Evolutionary conservation across 2,888 invertebrate species (phyloP), one percentile per base, ranked within the genome.

Genomic region (Ochlodes sylvanus): DNA sequence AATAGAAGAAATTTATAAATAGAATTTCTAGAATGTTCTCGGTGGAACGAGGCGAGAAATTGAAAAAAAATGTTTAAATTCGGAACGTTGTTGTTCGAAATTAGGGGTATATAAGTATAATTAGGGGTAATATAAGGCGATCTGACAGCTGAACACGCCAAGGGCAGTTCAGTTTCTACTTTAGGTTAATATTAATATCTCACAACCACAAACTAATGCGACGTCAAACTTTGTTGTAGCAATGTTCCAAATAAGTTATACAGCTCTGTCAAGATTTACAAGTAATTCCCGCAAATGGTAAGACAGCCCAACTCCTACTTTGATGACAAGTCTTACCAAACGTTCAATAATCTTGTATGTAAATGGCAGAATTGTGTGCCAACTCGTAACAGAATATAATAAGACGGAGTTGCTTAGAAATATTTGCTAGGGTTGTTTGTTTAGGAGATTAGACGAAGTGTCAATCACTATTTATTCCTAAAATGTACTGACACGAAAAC

Each of bases 371-470:
- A 50, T 50, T 47, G 17, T 47, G 50, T 50, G 19, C 50, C 12
- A 50, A 50, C 50, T 38, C 38, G 12, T 38, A 38, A 38, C 38
- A n/a, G 61, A 52, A 38, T 17, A 32, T 68, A 62, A 47, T 55
- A 32, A 38, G 34, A 56, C 34, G 27, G 38, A 10, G 17, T 47
- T 4, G 32, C 27, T 38, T 65, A 17, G 27, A 38, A 56, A 44
- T 42, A 41, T 62, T 63, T 63, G 47, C 27, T 34, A 17, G 55
- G 34, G 44, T 63, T 68, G 71, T 68, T 71, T 71, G 76, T 74
- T 79, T 76, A 76, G 73, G 63, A 69, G 68, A 70, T 70, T 70
- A 63, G 50, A 27, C 38, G 50, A 41, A 50, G 56, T 60, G 44
- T 60, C 64, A 44, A 17, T 44, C 62, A 47, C 32, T 65, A 63